Percentiles rank a stretch among this genome's conserved stretches.
phyloP scores from a whole-genome alignment of 2,888 invertebrate species.

The Glaucopsyche alexis region DNA sequence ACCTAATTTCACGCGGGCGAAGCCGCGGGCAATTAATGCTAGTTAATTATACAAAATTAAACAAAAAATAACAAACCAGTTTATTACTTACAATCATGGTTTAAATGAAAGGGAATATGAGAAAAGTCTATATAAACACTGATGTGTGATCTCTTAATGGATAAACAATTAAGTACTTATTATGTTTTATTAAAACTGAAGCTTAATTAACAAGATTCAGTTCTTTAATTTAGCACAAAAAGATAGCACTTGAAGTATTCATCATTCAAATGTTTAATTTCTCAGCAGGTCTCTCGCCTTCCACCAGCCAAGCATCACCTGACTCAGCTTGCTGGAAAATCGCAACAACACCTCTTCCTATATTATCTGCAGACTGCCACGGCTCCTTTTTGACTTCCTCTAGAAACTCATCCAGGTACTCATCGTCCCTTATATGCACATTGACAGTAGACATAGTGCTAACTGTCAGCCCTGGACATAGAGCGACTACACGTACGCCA shows the following conservation, averaged over 20 bases:
- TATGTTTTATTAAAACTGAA: not conserved
- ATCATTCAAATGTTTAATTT: slow-evolving; percentile 31
- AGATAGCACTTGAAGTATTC: too few relatives aligned
- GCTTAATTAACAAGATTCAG: not conserved
- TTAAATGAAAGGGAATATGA: too few relatives aligned
- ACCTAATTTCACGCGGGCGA: too few relatives aligned
- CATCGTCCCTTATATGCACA: slow-evolving; percentile 35
- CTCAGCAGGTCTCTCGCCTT: slow-evolving; percentile 39
- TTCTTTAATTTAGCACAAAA: too few relatives aligned
- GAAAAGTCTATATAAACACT: too few relatives aligned
- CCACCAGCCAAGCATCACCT: slow-evolving; percentile 57
- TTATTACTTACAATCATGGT: not conserved
- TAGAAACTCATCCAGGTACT: slow-evolving; percentile 33
- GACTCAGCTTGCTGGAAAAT: slow-evolving; percentile 54
- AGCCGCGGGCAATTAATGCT: too few relatives aligned
- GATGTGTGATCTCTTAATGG: too few relatives aligned
- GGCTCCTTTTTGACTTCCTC: slow-evolving; percentile 35
- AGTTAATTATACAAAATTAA: too few relatives aligned
- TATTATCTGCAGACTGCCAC: slow-evolving; percentile 44
- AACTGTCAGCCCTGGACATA: not conserved
- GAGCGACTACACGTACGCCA: slow-evolving; percentile 64
- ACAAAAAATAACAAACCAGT: not conserved
- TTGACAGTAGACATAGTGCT: slow-evolving; percentile 50
- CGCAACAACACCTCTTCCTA: slow-evolving; percentile 46
- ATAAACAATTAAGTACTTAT: too few relatives aligned